Evolutionary conservation across 2,797 vertebrate genomes (phyloP).

Genomic region (Pseudochromis fuscus): DNA sequence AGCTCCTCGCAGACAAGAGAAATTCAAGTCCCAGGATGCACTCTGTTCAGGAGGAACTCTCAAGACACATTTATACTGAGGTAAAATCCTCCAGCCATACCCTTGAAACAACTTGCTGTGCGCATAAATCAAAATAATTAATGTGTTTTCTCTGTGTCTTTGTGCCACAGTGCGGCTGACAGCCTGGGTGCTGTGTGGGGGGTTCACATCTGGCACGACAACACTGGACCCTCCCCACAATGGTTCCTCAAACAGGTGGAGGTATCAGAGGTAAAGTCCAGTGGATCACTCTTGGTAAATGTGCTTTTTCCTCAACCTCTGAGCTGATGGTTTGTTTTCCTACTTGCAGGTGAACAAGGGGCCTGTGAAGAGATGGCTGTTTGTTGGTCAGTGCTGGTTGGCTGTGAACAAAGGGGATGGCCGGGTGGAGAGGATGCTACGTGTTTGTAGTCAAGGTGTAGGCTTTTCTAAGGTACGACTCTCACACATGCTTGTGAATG

Average conservation of each 20-base stretch:
- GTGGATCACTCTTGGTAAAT: too few relatives aligned
- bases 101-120: too few relatives aligned
- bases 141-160: neutral
- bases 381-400: conserved; percentile 87
- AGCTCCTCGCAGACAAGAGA: conserved; percentile 85
- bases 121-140: too few relatives aligned
- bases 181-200: conserved; percentile 84
- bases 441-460: conserved; percentile 61
- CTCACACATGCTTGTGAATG: neutral
- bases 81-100: conserved; percentile 65
- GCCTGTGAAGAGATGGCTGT: conserved; percentile 74
- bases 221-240: conserved; percentile 80
- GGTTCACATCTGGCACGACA: conserved; percentile 88
- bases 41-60: conserved; percentile 86
- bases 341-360: conserved; percentile 55
- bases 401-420: conserved; percentile 81
- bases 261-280: conserved; percentile 79
- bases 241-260: conserved; percentile 87
- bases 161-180: conserved; percentile 75
- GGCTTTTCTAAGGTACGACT: conserved; percentile 82
- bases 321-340: neutral
- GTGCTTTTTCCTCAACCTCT: neutral
- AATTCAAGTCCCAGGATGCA: conserved; percentile 81
- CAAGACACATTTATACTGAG: conserved; percentile 88
- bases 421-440: conserved; percentile 82